Conservation (phyloP, 2,113 vertebrate species). For the Aptenodytes forsteri region DNA sequence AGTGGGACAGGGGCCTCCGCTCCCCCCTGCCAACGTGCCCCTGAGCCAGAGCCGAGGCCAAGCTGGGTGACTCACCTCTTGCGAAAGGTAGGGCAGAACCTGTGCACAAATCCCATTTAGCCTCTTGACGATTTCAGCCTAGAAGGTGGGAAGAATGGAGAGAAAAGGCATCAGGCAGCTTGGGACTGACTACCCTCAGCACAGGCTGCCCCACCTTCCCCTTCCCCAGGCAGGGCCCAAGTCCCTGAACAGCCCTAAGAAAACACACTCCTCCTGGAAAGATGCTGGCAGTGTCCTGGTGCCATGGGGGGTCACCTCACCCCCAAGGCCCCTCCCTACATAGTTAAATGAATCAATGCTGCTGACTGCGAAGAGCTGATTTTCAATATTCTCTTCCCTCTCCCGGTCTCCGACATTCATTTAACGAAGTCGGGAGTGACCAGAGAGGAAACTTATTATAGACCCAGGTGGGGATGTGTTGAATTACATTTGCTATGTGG, state of each 20-base stretch:
- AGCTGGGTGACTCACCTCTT: conserved; percentile 84
- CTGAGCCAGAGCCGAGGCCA: fast-evolving
- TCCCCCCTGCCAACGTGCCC: fast-evolving
- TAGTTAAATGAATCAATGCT: neutral
- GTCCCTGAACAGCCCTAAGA: neutral
- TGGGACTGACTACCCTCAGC: neutral
- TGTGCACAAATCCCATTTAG: conserved; percentile 97
- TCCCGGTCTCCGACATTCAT: neutral
- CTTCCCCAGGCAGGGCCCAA: neutral
- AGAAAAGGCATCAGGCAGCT: neutral
- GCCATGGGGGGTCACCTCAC: fast-evolving
- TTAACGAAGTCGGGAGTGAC: neutral
- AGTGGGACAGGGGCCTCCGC: neutral
- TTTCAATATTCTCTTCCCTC: neutral
- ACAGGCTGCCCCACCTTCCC: neutral
- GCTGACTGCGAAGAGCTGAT: neutral
- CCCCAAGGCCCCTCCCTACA: neutral
- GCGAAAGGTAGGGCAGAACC: conserved; percentile 96
- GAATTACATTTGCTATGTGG: neutral
- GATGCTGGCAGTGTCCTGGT: neutral
- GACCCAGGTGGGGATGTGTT: neutral
- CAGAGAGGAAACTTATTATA: neutral
- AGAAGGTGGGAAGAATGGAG: neutral
- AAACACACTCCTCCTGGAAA: neutral
- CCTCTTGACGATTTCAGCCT: conserved; percentile 98